Percentiles rank a stretch among this genome's conserved stretches.
Evolutionary conservation across 2,113 vertebrate species (phyloP).

Genomic region (Leiothrix lutea): DNA sequence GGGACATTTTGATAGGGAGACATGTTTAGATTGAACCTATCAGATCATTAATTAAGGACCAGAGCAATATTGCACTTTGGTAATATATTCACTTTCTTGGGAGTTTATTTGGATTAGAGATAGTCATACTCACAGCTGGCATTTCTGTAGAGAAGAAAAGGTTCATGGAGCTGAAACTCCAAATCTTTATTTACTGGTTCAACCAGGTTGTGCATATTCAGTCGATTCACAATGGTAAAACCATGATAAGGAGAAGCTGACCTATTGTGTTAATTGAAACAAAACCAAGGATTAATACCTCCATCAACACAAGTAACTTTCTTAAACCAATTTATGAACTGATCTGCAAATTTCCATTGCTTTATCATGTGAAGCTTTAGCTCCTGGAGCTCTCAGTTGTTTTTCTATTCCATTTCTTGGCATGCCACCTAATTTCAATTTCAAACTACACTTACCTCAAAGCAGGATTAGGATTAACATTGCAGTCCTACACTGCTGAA

Average conservation of each 20-base stretch:
- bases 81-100: not conserved
- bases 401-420: not conserved
- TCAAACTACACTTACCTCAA: not conserved
- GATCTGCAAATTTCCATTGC: not conserved
- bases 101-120: not conserved
- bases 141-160: constrained; percentile 96
- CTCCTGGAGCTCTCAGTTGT: not conserved
- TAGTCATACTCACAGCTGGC: constrained; percentile 81
- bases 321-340: not conserved
- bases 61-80: not conserved
- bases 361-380: not conserved
- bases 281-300: not conserved
- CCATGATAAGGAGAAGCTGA: constrained; percentile 94
- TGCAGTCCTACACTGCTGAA: not conserved
- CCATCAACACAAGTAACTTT: not conserved
- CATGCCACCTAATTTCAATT: not conserved
- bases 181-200: constrained; percentile 98
- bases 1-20: not conserved
- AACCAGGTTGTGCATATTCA: constrained; percentile 93
- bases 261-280: constrained; percentile 72
- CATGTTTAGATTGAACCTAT: not conserved
- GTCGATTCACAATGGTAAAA: constrained; percentile 97
- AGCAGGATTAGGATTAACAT: not conserved
- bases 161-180: constrained; percentile 97
- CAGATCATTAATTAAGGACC: not conserved